Percentiles rank a stretch among this genome's conserved stretches.
phyloP scores from a whole-genome alignment of 2,888 invertebrate species.

The Tetrapedia diversipes region DNA sequence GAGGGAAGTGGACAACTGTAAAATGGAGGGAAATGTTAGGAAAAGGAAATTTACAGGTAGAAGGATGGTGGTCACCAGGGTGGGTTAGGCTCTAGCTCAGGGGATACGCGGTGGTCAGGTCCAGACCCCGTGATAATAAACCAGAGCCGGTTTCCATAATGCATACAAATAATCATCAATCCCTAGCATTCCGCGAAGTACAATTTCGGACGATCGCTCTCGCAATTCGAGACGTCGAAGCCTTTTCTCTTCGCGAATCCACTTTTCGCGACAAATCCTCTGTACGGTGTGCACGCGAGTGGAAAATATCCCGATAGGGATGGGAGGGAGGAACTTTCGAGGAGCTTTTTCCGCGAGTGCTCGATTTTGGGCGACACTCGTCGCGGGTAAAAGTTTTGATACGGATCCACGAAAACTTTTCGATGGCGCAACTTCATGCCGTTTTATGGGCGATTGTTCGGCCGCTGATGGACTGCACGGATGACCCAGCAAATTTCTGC shows the following conservation, averaged over 20 bases:
- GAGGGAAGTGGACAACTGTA: too few species aligned
- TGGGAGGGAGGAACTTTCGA: background rate
- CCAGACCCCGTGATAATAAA: too few species aligned
- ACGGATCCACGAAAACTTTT: constrained; percentile 15
- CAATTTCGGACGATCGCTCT: constrained; percentile 18
- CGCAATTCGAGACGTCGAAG: background rate
- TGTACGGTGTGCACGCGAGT: background rate
- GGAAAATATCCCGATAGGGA: background rate
- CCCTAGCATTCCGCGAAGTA: constrained; percentile 7
- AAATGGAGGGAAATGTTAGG: too few species aligned
- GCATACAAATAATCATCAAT: too few species aligned
- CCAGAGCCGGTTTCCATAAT: too few species aligned
- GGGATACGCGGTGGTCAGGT: too few species aligned
- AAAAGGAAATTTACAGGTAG: too few species aligned
- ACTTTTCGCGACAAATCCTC: background rate
- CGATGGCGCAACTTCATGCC: background rate
- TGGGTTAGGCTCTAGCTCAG: too few species aligned
- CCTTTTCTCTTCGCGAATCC: constrained; percentile 2
- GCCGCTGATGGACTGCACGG: constrained; percentile 28
- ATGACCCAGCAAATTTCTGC: too few species aligned
- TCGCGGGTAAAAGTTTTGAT: background rate
- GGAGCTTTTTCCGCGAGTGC: background rate
- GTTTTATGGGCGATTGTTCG: constrained; percentile 17
- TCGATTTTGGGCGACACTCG: constrained; percentile 5
- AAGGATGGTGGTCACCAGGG: too few species aligned